phyloP scores from a whole-genome alignment of 2,888 invertebrate genomes.

The Pseudanteris insignis region DNA sequence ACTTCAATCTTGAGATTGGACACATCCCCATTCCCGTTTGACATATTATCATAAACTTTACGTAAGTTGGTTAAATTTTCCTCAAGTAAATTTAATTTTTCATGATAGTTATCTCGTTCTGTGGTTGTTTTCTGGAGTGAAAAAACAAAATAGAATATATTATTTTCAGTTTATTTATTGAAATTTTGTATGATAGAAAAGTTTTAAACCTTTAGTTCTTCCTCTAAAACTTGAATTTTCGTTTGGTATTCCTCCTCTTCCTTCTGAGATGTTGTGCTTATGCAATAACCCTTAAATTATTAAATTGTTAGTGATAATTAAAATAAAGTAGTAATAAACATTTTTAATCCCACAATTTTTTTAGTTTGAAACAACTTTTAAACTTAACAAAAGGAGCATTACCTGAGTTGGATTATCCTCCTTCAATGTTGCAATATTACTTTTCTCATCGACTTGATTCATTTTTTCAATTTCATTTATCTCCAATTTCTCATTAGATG shows the following conservation, averaged over 20 bases:
- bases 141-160: conserved; percentile 4
- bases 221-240: neutral
- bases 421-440: too few relatives aligned
- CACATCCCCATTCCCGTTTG: conserved; percentile 42
- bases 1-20: conserved; percentile 50
- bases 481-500: too few relatives aligned
- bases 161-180: neutral
- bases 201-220: neutral
- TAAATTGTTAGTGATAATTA: too few relatives aligned
- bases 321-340: too few relatives aligned
- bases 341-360: too few relatives aligned
- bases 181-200: neutral
- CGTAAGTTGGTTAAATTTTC: conserved; percentile 52
- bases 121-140: conserved; percentile 52
- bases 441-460: too few relatives aligned
- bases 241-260: neutral
- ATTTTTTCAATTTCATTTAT: too few relatives aligned
- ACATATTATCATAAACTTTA: conserved; percentile 45
- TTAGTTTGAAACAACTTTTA: too few relatives aligned
- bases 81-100: conserved; percentile 54
- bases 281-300: too few relatives aligned
- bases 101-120: conserved; percentile 56
- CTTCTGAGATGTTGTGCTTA: neutral
- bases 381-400: too few relatives aligned
- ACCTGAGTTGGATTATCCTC: too few relatives aligned